Evolutionary conservation across 1,140 invertebrate genomes (phyloP), one percentile per base, ranked within the genome.

Genomic region (Lanistes nyassanus): DNA sequence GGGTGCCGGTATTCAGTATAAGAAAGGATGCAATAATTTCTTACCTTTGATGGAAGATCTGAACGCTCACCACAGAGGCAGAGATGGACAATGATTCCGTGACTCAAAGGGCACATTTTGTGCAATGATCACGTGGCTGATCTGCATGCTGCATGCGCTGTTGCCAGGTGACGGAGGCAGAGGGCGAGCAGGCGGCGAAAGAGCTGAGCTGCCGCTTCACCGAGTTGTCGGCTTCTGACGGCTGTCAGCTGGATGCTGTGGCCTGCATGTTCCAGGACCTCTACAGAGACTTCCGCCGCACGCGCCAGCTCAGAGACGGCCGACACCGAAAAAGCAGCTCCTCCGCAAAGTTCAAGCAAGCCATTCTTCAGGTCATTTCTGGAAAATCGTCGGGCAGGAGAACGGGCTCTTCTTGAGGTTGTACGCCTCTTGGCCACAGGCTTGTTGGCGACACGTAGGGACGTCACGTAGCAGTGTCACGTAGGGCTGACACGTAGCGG

Each of bases 171-270:
- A 95, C 96, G 81, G 95, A 97, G 89, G 95, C 93, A 0, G 92
- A 93, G 75, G 96, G 94, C 0, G 92, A 93, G 47, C 89, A 92
- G 34, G 89, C 94, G 26, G 94, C 93, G 77, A 84, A 94, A 93
- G 89, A 94, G 67, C 84, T 95, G 71, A 94, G 94, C 47, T 95
- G 94, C 83, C 93, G 92, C 79, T 95, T 95, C 83, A 94, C 94
- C 83, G 94, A 96, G 87, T 94, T 95, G 66, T 95, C 94, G 2
- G 94, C 85, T 23, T 82, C 83, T 29, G 83, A 86, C 64, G 85
- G 85, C 81, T 85, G 81, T 62, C 80, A 85, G 42, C 78, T 85
- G 16, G 71, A 77, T 1, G 69, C 73, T 3, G 79, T 86, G n/a
- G 66, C 73, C 9, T 74, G 80, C 4, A 68, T 86, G 68, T 86